Evolutionary conservation across 2,113 vertebrate species (phyloP).

Genomic region (Phoenicopterus ruber): DNA sequence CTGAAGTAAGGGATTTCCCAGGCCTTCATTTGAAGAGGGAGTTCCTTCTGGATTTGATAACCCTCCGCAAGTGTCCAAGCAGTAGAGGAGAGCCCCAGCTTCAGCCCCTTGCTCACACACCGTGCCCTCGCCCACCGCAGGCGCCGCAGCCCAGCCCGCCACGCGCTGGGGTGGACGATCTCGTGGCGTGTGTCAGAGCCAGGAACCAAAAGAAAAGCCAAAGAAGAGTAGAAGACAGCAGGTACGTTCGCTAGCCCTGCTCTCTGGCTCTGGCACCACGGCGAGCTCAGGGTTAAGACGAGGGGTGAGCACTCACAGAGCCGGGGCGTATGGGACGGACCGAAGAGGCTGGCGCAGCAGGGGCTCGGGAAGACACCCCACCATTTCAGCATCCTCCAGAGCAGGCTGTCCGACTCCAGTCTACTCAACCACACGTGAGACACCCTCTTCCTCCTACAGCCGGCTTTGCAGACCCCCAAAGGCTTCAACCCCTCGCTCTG

Average conservation of each 20-base stretch:
- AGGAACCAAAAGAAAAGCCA: background rate
- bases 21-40: background rate
- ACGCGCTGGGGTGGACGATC: accelerated
- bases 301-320: background rate
- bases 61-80: background rate
- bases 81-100: background rate
- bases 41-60: background rate
- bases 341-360: background rate
- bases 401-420: background rate
- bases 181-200: background rate
- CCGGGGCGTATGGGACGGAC: accelerated
- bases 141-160: background rate
- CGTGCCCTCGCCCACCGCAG: accelerated
- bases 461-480: background rate
- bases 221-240: background rate
- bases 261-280: background rate
- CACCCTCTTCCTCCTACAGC: background rate
- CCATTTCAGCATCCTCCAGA: background rate
- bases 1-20: background rate
- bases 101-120: background rate
- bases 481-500: background rate
- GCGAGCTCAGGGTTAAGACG: background rate
- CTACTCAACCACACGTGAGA: accelerated
- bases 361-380: background rate
- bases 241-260: accelerated